Evolutionary conservation across 1,140 invertebrate species (phyloP).

Genomic region (Ruditapes philippinarum): DNA sequence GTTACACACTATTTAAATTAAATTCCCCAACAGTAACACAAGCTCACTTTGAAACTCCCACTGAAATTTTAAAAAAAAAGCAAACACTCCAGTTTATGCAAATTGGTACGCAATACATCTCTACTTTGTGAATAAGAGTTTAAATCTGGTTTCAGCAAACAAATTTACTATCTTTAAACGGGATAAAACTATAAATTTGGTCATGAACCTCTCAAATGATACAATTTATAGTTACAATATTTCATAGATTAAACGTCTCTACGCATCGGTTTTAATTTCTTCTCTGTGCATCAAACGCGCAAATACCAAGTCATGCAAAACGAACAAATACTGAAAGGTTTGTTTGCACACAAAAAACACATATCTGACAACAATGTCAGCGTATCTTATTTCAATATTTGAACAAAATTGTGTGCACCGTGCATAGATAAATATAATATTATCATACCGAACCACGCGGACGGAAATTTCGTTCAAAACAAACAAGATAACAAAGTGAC

Average conservation of each 20-base stretch:
- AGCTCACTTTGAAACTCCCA: neutral
- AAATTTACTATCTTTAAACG: no score
- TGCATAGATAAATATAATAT: neutral
- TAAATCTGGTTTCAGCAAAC: no score
- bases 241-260: no score
- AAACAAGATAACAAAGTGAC: slow-evolving; percentile 9
- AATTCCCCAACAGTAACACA: neutral
- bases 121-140: no score
- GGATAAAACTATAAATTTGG: no score
- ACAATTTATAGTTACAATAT: no score
- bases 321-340: no score
- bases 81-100: no score
- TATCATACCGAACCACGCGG: neutral
- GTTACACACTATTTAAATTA: neutral
- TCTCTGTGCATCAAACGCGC: neutral
- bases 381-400: slow-evolving; percentile 8
- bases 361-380: neutral
- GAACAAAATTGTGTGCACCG: neutral
- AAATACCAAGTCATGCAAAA: neutral
- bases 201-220: no score
- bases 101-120: no score
- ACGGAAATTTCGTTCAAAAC: neutral
- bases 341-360: neutral
- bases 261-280: no score
- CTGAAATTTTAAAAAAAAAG: neutral